Conservation (phyloP, 2,113 vertebrate genomes). For the Ariopsis seemanni region DNA sequence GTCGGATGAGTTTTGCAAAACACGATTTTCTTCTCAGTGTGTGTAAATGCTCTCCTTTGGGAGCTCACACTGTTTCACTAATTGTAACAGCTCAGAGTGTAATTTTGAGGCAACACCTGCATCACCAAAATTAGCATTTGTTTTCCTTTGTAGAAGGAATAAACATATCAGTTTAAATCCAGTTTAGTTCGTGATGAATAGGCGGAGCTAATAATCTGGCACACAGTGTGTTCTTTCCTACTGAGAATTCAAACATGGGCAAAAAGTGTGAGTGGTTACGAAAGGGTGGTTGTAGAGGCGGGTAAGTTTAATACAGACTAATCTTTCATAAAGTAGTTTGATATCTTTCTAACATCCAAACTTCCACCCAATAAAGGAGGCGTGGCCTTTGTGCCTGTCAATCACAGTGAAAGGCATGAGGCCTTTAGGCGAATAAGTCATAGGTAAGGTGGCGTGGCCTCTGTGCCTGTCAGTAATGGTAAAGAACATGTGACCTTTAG, state of each 20-base stretch:
- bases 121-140: neutral
- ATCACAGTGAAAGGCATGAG: neutral
- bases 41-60: too few species aligned
- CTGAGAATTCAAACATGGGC: neutral
- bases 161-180: neutral
- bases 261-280: neutral
- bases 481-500: neutral
- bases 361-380: neutral
- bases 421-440: neutral
- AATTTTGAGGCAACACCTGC: conserved; percentile 6
- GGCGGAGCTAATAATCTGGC: neutral
- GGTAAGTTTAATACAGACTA: neutral
- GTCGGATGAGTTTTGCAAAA: neutral
- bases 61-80: neutral
- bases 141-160: neutral
- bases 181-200: neutral
- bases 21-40: neutral
- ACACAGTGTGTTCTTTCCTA: neutral
- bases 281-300: neutral
- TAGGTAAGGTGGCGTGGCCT: neutral
- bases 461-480: neutral
- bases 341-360: neutral
- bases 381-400: neutral
- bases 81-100: neutral
- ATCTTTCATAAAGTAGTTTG: neutral